A percentile compares a stretch with the other conserved stretches of the same genome.
phyloP scores from a whole-genome alignment of 2,113 vertebrate species.

The Halichoerus grypus region DNA sequence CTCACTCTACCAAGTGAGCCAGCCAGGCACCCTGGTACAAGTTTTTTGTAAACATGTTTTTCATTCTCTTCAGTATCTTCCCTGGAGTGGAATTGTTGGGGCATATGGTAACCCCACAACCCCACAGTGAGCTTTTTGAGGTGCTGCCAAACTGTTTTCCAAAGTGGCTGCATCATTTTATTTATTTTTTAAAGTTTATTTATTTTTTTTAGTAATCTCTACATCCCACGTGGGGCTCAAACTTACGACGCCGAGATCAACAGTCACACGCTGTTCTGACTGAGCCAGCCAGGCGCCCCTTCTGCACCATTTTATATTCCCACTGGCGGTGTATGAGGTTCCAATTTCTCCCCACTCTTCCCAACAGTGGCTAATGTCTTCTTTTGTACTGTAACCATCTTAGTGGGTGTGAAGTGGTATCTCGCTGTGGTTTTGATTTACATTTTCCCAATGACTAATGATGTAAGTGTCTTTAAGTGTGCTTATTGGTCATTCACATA shows the following conservation, averaged over 20 bases:
- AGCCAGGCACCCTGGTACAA: neutral
- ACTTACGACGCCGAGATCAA: neutral
- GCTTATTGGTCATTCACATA: neutral
- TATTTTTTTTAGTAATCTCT: neutral
- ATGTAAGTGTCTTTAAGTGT: neutral
- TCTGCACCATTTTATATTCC: neutral
- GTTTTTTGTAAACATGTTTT: neutral
- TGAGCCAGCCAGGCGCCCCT: neutral
- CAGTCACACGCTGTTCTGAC: neutral
- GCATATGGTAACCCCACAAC: neutral
- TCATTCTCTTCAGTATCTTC: neutral
- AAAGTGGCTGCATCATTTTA: neutral
- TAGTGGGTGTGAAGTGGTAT: neutral
- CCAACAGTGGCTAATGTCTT: neutral
- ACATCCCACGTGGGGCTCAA: neutral
- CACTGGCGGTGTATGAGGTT: neutral
- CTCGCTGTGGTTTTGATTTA: neutral
- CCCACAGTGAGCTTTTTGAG: neutral
- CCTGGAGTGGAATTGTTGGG: neutral
- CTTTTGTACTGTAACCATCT: neutral
- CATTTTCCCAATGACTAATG: neutral
- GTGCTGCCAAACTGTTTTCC: neutral
- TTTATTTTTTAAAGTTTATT: neutral
- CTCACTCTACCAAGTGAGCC: neutral
- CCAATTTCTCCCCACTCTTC: too few relatives aligned